A percentile compares a stretch with the other conserved stretches of the same genome.
Conservation (phyloP, 2,113 vertebrate genomes). For the Hemiprocne comata region DNA sequence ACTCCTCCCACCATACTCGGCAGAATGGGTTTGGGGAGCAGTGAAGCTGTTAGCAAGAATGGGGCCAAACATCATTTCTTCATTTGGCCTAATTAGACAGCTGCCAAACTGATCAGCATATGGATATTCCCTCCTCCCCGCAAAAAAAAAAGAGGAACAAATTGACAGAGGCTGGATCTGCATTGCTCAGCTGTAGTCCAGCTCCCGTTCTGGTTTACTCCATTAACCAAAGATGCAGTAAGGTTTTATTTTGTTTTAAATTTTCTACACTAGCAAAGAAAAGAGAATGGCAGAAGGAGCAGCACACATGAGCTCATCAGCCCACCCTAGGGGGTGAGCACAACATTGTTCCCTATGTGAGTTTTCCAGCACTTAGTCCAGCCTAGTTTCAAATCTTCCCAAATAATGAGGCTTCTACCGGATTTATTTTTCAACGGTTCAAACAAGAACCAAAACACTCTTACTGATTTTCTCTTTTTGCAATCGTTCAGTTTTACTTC, state of each 20-base stretch:
- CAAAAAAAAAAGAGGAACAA: background rate
- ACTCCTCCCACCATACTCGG: accelerated
- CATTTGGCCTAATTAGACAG: background rate
- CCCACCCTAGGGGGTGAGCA: background rate
- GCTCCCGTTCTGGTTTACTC: background rate
- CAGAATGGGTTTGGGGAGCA: background rate
- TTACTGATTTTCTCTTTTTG: background rate
- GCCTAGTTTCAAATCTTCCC: background rate
- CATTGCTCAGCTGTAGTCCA: background rate
- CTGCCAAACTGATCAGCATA: background rate
- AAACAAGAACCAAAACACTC: accelerated
- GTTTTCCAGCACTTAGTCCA: background rate
- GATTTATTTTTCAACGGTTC: background rate
- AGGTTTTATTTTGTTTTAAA: background rate
- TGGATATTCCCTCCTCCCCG: accelerated
- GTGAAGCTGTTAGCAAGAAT: accelerated
- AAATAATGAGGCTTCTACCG: background rate
- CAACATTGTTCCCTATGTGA: background rate
- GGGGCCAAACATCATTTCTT: background rate
- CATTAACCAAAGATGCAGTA: accelerated
- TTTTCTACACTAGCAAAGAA: background rate
- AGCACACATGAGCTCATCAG: background rate
- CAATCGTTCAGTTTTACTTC: background rate
- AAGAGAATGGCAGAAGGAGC: background rate
- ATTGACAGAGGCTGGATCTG: background rate